These are phyloP conservation scores for Aptenodytes forsteri DNA, from an alignment of 2,113 vertebrate genomes.

Conservation along the genomic window DNA sequence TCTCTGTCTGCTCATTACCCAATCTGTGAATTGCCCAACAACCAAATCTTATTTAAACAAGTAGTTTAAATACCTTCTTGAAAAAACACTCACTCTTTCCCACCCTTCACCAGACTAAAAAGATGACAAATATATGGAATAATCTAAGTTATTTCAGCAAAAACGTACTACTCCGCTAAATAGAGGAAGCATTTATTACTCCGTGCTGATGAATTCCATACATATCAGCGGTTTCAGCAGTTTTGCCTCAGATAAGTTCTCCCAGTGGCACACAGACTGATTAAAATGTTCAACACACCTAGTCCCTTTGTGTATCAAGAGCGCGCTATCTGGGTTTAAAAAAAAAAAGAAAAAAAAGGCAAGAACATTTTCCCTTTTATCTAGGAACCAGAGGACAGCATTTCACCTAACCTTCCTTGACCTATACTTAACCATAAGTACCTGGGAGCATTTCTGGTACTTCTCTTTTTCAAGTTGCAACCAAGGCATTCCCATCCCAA, in stretches of 20 bases:
- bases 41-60: background rate
- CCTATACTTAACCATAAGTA: background rate
- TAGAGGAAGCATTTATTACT: background rate
- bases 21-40: background rate
- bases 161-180: background rate
- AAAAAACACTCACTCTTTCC: background rate
- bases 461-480: background rate
- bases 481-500: background rate
- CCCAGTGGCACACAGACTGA: background rate
- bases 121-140: background rate
- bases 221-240: background rate
- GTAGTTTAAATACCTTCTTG: background rate
- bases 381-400: background rate
- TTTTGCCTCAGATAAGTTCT: background rate
- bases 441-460: background rate
- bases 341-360: background rate
- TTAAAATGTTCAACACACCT: background rate
- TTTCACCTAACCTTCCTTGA: background rate
- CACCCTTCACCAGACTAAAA: background rate
- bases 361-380: background rate
- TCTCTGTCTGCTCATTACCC: background rate
- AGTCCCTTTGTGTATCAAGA: background rate
- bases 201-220: background rate
- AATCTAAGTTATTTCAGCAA: background rate
- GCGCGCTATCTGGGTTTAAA: background rate